Evolutionary conservation across 2,113 vertebrate species (phyloP).

Genomic region (Emydocephalus ijimae): DNA sequence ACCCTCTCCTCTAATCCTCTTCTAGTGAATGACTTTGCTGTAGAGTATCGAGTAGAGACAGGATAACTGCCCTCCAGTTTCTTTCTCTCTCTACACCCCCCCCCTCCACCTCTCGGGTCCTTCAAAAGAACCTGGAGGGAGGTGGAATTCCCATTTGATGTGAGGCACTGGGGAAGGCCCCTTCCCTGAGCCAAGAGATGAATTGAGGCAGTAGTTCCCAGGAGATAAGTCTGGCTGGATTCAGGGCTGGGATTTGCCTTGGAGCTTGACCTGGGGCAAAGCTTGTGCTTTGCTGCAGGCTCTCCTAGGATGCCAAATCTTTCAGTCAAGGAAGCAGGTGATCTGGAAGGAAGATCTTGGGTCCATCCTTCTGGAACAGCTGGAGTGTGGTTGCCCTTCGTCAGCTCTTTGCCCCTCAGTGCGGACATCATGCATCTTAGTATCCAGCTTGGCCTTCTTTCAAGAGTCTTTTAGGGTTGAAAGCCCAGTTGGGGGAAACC

Average conservation of each 20-base stretch:
- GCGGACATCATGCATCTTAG: background rate
- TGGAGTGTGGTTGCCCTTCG: background rate
- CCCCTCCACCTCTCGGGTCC: background rate
- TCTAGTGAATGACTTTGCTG: background rate
- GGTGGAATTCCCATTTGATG: background rate
- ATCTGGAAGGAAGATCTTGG: background rate
- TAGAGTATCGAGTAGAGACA: background rate
- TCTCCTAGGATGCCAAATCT: constrained; percentile 11
- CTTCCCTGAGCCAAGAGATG: background rate
- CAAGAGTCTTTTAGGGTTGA: background rate
- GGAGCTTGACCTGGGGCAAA: constrained; percentile 27
- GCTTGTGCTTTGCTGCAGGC: background rate
- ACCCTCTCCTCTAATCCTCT: no score
- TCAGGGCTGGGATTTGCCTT: constrained; percentile 10
- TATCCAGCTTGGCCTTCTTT: background rate
- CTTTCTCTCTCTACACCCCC: background rate
- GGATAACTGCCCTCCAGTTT: no score
- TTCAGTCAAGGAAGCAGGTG: constrained; percentile 43
- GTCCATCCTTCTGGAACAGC: background rate
- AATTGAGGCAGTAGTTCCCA: background rate
- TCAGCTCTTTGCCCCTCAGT: background rate
- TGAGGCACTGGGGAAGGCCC: background rate
- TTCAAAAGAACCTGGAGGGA: no score
- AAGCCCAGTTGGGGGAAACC: background rate
- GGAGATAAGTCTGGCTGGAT: background rate